A percentile compares a stretch with the other conserved stretches of the same genome.
These are phyloP conservation scores for Margarornis squamiger DNA, from an alignment of 2,797 vertebrate genomes.

Conservation along the genomic window DNA sequence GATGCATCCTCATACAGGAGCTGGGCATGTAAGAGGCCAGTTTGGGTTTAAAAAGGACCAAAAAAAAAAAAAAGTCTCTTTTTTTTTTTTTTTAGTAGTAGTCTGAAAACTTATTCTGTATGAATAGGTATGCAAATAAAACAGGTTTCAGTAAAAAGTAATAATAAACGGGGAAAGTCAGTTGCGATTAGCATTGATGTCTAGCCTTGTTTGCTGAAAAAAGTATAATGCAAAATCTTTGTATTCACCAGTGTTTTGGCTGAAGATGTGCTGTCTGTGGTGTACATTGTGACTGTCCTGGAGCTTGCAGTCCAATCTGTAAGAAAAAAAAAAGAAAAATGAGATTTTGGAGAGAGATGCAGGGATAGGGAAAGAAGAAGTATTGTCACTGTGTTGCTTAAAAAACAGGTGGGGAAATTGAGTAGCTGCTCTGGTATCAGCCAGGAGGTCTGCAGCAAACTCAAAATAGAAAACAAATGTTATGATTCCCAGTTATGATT, in stretches of 20 bases:
- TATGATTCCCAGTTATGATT: background rate
- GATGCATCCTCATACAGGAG: background rate
- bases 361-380: background rate
- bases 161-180: background rate
- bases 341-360: background rate
- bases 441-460: background rate
- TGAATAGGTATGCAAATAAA: background rate
- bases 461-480: background rate
- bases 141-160: background rate
- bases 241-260: background rate
- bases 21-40: background rate
- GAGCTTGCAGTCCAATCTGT: background rate
- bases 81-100: too few relatives aligned
- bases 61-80: background rate
- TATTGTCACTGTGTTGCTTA: background rate
- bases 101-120: background rate
- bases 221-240: background rate
- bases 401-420: background rate
- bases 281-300: background rate
- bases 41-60: background rate
- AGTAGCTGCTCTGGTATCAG: background rate
- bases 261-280: background rate
- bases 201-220: background rate
- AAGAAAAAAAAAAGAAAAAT: background rate
- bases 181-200: background rate